Conservation (phyloP, 2,113 vertebrate species). For the Dunckerocampus dactyliophorus region DNA sequence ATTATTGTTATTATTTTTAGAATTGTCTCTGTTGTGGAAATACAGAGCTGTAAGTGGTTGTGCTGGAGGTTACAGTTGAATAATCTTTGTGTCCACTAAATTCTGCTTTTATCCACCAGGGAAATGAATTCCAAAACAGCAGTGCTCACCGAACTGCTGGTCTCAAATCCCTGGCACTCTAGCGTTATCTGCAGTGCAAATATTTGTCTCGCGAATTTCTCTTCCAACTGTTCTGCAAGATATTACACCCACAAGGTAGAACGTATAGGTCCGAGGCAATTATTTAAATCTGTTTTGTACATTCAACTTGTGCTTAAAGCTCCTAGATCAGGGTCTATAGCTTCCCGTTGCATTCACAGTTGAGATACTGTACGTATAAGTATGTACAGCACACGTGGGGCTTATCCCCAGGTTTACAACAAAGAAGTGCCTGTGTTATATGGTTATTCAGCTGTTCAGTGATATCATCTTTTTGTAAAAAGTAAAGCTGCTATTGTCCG, state of each 20-base stretch:
- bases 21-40: slow-evolving; percentile 41
- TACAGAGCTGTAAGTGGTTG: slow-evolving; percentile 43
- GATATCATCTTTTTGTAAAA: no score
- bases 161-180: slow-evolving; percentile 57
- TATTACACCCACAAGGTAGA: slow-evolving; percentile 48
- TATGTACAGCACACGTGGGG: slow-evolving; percentile 15
- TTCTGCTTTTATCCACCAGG: slow-evolving; percentile 58
- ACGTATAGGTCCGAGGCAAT: slow-evolving; percentile 43
- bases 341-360: slow-evolving; percentile 13
- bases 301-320: background rate
- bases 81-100: slow-evolving; percentile 62
- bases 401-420: no score
- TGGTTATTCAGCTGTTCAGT: no score
- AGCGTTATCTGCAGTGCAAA: slow-evolving; percentile 64
- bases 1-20: slow-evolving; percentile 32
- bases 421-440: no score
- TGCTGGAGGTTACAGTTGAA: slow-evolving; percentile 53
- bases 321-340: slow-evolving; percentile 38
- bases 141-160: slow-evolving; percentile 61
- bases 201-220: slow-evolving; percentile 66
- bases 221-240: slow-evolving; percentile 48
- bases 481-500: no score
- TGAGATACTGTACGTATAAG: slow-evolving; percentile 27
- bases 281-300: background rate
- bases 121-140: slow-evolving; percentile 60